phyloP scores from a whole-genome alignment of 2,888 invertebrate species.

The Drosophila austrosaltans region DNA sequence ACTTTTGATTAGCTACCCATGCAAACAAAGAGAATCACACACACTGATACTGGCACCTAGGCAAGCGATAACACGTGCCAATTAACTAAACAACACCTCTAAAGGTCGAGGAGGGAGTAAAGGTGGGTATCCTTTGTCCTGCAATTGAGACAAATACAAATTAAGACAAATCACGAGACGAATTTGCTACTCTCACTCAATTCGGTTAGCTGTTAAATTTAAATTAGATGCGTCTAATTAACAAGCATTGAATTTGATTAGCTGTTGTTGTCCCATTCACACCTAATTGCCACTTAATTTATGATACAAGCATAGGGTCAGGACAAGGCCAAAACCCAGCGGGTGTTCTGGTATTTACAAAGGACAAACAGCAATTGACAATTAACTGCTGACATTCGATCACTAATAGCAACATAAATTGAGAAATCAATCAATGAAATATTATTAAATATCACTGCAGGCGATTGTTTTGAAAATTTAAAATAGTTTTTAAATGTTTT shows the following conservation, averaged over 20 bases:
- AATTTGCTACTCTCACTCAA: conserved; percentile 12
- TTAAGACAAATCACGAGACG: conserved; percentile 41
- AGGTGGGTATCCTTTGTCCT: neutral
- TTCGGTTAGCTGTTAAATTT: conserved; percentile 41
- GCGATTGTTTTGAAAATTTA: neutral
- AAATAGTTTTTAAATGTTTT: too few relatives aligned
- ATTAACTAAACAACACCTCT: conserved; percentile 56
- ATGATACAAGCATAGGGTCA: conserved; percentile 13
- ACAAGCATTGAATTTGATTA: conserved; percentile 34
- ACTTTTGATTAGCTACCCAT: conserved; percentile 37
- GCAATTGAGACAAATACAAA: conserved; percentile 29
- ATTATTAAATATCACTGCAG: neutral
- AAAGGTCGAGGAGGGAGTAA: neutral
- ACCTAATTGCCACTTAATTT: conserved; percentile 43
- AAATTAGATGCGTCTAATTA: conserved; percentile 59
- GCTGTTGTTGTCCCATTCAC: conserved; percentile 23
- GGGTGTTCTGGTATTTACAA: neutral
- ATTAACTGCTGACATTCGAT: neutral
- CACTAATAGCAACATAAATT: neutral
- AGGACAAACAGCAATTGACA: conserved; percentile 20
- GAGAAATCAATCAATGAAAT: neutral
- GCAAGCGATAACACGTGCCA: conserved; percentile 53
- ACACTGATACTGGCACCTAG: conserved; percentile 15
- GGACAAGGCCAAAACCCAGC: neutral
- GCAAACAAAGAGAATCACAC: conserved; percentile 28